phyloP scores from a whole-genome alignment of 2,888 invertebrate species.

The Eurytoma adleriae region DNA sequence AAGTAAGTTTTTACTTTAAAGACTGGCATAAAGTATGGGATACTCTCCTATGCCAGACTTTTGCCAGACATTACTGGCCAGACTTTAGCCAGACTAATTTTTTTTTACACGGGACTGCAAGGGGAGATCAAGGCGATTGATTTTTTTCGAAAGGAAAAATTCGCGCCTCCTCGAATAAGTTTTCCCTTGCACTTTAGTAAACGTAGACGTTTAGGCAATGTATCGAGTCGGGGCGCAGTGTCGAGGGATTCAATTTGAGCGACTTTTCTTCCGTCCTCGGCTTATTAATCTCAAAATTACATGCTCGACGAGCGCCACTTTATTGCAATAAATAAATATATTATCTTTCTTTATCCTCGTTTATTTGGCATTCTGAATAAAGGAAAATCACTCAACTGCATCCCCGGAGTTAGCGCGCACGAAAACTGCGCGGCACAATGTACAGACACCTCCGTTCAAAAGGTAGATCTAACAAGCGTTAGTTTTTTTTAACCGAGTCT shows the following conservation, averaged over 20 bases:
- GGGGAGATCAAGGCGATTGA: constrained; percentile 42
- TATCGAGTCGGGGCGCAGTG: constrained; percentile 46
- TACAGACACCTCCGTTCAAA: not conserved
- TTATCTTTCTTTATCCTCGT: constrained; percentile 14
- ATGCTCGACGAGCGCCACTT: not conserved
- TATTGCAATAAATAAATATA: constrained; percentile 51
- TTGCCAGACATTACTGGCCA: no score
- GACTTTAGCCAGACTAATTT: no score
- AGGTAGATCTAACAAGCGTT: constrained; percentile 8
- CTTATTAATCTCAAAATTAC: constrained; percentile 28
- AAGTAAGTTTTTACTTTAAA: no score
- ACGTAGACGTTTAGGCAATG: constrained; percentile 56
- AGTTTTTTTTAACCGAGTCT: constrained; percentile 1
- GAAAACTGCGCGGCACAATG: not conserved
- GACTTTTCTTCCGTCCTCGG: constrained; percentile 24
- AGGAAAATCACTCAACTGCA: constrained; percentile 23
- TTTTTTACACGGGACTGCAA: no score
- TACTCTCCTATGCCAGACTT: no score
- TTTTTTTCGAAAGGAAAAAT: not conserved
- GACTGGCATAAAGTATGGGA: no score
- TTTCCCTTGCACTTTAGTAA: constrained; percentile 51
- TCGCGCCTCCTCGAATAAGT: constrained; percentile 10
- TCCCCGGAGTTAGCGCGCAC: not conserved
- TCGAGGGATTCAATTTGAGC: constrained; percentile 41
- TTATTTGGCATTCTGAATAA: constrained; percentile 43